Base-by-base conservation (phyloP, 2,797 vertebrate genomes). In the Intellagama lesueurii region DNA sequence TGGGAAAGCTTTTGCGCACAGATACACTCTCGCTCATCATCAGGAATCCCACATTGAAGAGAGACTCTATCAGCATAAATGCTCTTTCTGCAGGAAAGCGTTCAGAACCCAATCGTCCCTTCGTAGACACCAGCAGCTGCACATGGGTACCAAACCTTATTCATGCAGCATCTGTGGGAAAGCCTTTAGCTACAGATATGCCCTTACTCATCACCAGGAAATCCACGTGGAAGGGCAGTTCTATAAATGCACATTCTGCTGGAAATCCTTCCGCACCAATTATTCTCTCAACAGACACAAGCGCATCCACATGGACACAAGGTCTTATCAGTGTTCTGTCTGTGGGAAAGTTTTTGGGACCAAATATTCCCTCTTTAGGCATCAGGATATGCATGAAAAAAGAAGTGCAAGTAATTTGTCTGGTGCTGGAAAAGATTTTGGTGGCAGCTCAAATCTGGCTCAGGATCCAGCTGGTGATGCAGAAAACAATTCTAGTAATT, bases 151-250 rank as follows among this genome's bases (percentile, higher is more conserved):
- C 60, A 90, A 82, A 26, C 89, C 84, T 2, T 90, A 90, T 69
- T 35, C 68, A 0, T 90, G 89, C 28, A 64, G 93, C 56, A 83
- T 92, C 26, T 96, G 95, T 2, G 95, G 95, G 5, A 95, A 94
- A 82, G 90, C 93, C 28, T 96, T 96, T 52, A 83, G 95, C n/a
- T 96, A 94, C 40, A 92, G 93, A 64, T 92, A 94, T 14, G 93
- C 93, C 70, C 94, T 96, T 30, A 91, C 94, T 72, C 56, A 94
- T 40, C 95, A 96, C 81, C 94, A 93, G 92, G 94, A 94, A 49
- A 87, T 60, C 26, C 89, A 90, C 5, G 3, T 83, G 7, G 60
- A 90, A 90, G 85, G 68, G 1, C 89, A 40, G 72, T 12, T 49
- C 14, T 66, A 90, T 3, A 83, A 82, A 35, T 90, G 89, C 47